phyloP scores from a whole-genome alignment of 2,888 invertebrate species.

The Drosophila pseudotakahashii region DNA sequence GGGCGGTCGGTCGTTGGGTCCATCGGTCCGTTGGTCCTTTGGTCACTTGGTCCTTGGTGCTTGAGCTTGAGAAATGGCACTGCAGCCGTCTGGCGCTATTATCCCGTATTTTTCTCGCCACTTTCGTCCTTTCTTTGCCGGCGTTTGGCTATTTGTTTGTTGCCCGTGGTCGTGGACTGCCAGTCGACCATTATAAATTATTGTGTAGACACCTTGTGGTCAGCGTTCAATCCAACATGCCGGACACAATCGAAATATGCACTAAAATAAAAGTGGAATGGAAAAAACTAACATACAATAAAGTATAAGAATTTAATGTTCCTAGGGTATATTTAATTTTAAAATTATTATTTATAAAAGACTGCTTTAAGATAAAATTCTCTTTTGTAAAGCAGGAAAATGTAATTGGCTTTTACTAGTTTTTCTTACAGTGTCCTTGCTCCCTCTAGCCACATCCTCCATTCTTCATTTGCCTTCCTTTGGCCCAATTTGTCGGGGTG shows the following conservation, averaged over 20 bases:
- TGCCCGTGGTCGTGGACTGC: slow-evolving; percentile 31
- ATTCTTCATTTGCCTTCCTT: slow-evolving; percentile 20
- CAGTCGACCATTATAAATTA: slow-evolving; percentile 46
- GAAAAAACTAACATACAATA: no score
- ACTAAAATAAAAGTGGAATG: neutral
- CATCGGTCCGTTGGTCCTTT: slow-evolving; percentile 4
- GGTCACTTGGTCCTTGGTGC: slow-evolving; percentile 32
- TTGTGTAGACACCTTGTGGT: slow-evolving; percentile 45
- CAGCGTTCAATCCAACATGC: slow-evolving; percentile 22
- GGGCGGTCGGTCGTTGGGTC: slow-evolving; percentile 12
- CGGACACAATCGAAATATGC: neutral
- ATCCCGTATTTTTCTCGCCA: slow-evolving; percentile 29
- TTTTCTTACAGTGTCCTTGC: slow-evolving; percentile 3
- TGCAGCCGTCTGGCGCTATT: slow-evolving; percentile 51
- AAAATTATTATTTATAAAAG: no score
- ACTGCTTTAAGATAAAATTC: no score
- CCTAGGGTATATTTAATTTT: no score
- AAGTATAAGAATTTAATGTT: no score
- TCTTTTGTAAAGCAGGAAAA: no score
- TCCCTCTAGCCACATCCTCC: neutral
- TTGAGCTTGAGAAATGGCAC: slow-evolving; percentile 49
- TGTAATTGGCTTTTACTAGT: no score
- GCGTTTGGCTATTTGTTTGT: slow-evolving; percentile 28
- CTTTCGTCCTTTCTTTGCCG: slow-evolving; percentile 12
- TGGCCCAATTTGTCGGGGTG: slow-evolving; percentile 27